Evolutionary conservation across 1,140 invertebrate genomes (phyloP).

Genomic region (Zaprionus ornatus): DNA sequence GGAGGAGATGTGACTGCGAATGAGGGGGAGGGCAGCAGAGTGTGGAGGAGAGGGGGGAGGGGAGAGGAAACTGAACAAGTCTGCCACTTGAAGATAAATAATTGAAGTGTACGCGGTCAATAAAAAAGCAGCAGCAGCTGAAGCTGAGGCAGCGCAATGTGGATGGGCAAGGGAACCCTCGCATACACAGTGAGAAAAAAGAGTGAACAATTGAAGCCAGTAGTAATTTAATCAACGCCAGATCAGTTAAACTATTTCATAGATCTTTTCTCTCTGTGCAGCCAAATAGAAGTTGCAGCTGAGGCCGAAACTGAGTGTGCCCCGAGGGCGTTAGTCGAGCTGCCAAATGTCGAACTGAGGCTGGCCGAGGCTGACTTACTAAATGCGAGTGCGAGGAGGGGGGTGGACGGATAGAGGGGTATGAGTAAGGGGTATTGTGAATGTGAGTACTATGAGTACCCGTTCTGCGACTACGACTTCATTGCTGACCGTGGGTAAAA

Average conservation of each 20-base stretch:
- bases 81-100: conserved; percentile 50
- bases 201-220: neutral
- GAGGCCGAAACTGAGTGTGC: conserved; percentile 6
- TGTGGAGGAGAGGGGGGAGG: neutral
- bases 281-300: conserved; percentile 35
- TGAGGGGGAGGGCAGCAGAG: conserved; percentile 4
- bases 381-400: conserved; percentile 1
- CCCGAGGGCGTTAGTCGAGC: conserved; percentile 48
- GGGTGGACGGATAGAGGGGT: neutral
- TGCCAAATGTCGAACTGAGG: conserved; percentile 35
- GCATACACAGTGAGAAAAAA: neutral
- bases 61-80: conserved; percentile 9
- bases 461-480: conserved; percentile 29
- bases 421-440: neutral
- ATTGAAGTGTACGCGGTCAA: conserved; percentile 64
- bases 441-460: neutral
- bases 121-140: conserved; percentile 37
- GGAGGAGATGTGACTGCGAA: conserved; percentile 5
- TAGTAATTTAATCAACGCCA: neutral
- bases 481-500: conserved; percentile 50
- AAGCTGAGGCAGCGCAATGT: neutral
- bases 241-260: neutral
- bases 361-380: conserved; percentile 5
- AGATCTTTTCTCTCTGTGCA: neutral
- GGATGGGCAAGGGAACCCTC: conserved; percentile 31